Conservation (phyloP, 2,797 vertebrate genomes). For the Ataeniobius toweri region DNA sequence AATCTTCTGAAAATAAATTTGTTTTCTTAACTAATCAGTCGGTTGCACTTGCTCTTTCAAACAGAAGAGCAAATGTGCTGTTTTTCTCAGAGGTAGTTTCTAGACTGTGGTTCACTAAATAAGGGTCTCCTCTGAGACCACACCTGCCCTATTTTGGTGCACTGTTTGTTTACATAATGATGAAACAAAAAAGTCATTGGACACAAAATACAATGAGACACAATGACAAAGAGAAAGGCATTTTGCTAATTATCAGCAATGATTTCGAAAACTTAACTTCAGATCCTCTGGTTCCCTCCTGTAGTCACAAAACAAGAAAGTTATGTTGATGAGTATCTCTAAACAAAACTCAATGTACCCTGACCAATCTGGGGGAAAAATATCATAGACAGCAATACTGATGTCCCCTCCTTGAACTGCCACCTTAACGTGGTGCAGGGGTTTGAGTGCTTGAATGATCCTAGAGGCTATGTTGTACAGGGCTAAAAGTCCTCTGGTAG, state of each 20-base stretch:
- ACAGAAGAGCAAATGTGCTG: slow-evolving; percentile 62
- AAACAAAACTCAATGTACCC: background rate
- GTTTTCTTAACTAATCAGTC: slow-evolving; percentile 42
- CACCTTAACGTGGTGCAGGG: no score
- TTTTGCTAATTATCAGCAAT: background rate
- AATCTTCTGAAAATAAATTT: background rate
- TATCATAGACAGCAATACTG: background rate
- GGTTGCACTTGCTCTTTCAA: slow-evolving; percentile 32
- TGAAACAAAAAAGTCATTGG: background rate
- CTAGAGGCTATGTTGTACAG: no score
- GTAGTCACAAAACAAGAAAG: background rate
- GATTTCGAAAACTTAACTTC: background rate
- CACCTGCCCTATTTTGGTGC: slow-evolving; percentile 17
- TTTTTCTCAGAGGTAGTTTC: slow-evolving; percentile 53
- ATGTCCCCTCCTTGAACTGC: no score
- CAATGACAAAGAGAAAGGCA: background rate
- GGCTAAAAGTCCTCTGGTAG: no score
- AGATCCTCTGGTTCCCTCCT: background rate
- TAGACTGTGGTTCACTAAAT: slow-evolving; percentile 37
- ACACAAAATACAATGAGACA: background rate
- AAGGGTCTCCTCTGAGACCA: slow-evolving; percentile 22
- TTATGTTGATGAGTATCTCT: background rate
- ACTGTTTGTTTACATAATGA: background rate
- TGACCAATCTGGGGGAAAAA: background rate
- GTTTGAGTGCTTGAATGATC: no score